These are phyloP conservation scores for Dicyrtomina minuta DNA, from an alignment of 2,888 invertebrate species.

Conservation along the genomic window DNA sequence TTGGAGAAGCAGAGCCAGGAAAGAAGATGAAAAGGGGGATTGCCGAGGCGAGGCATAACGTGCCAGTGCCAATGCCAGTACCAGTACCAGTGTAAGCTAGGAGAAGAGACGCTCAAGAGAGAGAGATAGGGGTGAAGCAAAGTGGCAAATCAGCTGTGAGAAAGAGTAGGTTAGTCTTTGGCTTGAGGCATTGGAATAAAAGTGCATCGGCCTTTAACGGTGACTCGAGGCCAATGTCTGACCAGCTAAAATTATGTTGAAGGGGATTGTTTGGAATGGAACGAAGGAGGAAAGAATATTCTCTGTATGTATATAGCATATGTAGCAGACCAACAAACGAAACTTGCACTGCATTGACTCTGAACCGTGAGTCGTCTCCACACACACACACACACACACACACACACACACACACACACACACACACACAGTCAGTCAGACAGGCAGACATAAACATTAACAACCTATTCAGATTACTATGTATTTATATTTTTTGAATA, in stretches of 20 bases:
- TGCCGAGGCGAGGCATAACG: background rate
- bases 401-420: too few relatives aligned
- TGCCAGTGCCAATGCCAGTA: background rate
- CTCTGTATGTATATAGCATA: background rate
- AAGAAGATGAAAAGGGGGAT: slow-evolving; percentile 1
- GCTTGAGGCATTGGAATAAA: slow-evolving; percentile 54
- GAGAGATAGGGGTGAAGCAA: slow-evolving; percentile 21
- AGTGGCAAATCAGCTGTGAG: slow-evolving; percentile 51
- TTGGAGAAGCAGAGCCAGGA: background rate
- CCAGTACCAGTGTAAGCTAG: too few relatives aligned
- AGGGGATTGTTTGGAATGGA: slow-evolving; percentile 24
- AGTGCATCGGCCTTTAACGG: slow-evolving; percentile 55
- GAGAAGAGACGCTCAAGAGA: background rate
- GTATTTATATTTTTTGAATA: background rate
- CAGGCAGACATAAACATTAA: too few relatives aligned
- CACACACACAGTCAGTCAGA: too few relatives aligned
- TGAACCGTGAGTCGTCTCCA: background rate
- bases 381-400: too few relatives aligned
- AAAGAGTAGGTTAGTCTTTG: slow-evolving; percentile 53
- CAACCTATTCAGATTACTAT: background rate
- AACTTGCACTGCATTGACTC: too few relatives aligned
- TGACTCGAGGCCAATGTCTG: slow-evolving; percentile 54
- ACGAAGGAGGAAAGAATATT: slow-evolving; percentile 24
- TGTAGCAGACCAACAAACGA: too few relatives aligned
- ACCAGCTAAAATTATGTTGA: slow-evolving; percentile 42